Base-by-base conservation (phyloP, 64 coral and sea anemone species). In the Pachyseris speciosa region DNA sequence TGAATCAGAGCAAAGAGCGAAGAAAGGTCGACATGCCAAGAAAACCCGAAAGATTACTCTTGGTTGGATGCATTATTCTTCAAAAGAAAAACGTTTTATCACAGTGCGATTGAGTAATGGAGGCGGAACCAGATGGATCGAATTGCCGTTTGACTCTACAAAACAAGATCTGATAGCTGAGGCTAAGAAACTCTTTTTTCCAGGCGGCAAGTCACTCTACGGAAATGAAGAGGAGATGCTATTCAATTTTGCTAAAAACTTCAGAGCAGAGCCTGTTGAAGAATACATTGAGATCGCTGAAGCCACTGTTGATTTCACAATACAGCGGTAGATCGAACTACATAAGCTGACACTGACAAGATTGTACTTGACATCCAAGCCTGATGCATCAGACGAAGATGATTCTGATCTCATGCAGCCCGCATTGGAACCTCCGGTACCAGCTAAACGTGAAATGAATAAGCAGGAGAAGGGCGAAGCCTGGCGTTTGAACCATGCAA, bases 211-310 rank as follows among this genome's bases (percentile, higher is more conserved):
- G 47, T 92, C 80, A 15, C 3, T 50, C 49, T 37, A 59, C 36
- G 90, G 71, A 32, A 92, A 86, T 36, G 72, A 57, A 29, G 38
- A 33, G 6, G 57, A 75, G 42, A 92, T 92, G 81, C 6, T 32
- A 22, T 84, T 92, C 66, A 47, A 93, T 86, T n/a, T 93, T 43
- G 71, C 69, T n/a, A 93, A n/a, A n/a, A n/a, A 78, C 49, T 86
- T 93, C 77, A 86, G 37, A 17, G 83, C 52, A 50, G 57, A 93
- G 50, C 37, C 55, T 24, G 38, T 67, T 67, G 53, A 67, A 24
- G 70, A 78, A 29, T 33, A 83, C 30, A 60, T 83, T 12, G 15
- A 57, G 22, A 57, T 2, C 12, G 51, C 51, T 55, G 51, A 47
- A 88, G 72, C 45, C 28, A 88, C 86, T 40, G 33, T 49, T 76